Evolutionary conservation across 2,888 invertebrate species (phyloP), one percentile per base, ranked within the genome.

Genomic region (Amblyjoppa fuscipennis): DNA sequence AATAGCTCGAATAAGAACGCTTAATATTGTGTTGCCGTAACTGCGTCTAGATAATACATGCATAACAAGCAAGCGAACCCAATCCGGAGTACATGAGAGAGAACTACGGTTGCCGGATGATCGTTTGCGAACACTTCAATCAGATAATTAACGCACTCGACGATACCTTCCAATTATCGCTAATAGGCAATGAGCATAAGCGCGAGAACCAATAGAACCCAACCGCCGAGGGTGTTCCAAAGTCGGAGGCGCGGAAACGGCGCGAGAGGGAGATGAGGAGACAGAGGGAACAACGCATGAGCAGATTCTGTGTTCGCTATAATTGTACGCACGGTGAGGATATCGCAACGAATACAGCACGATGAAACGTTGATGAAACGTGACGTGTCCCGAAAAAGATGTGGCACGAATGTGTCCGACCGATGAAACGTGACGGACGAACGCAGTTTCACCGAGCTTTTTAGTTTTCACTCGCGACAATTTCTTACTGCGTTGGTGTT

Each of bases 91-190:
- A 68, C 16, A 45, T 45, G 25, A 25, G 38, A 41, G 31, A 28
- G 61, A 6, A 45, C 16, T n/a, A 25, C 34, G 31, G n/a, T n/a
- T 70, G 68, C 51, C 11, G 61, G 77, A 77, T 69, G 53, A 69
- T 80, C 80, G 59, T 68, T 81, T 56, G 49, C 61, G 74, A 51
- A 70, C 64, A 69, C 74, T 73, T 86, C 88, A 88, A 88, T 89
- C 88, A 89, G 89, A 89, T 88, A 89, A 90, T 89, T 89, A 91
- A 89, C 87, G 88, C 88, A 89, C 87, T 88, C 87, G 77, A 85
- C 88, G 87, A 81, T 84, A 85, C 45, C 87, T 88, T 85, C 86
- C 89, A 90, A 89, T 89, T 89, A 89, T 86, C 85, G 79, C 86
- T 80, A 70, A 77, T 86, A 76, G 80, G 74, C 86, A 88, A 84